Base-by-base conservation (phyloP, 2,113 vertebrate genomes). In the Triplophysa rosa region DNA sequence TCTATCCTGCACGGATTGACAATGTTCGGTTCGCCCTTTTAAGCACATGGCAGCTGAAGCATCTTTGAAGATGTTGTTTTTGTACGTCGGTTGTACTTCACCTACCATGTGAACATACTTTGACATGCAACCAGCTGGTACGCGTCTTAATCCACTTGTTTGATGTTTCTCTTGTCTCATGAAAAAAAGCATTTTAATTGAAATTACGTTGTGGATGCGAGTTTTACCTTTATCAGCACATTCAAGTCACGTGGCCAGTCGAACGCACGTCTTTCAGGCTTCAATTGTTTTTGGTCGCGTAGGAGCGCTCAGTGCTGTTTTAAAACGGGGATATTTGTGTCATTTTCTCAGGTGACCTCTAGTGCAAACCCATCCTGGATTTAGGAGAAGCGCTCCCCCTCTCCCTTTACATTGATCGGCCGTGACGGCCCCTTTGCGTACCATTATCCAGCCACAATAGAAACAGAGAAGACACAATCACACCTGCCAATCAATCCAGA, bases 361-460 rank as follows among this genome's bases (percentile, higher is more conserved):
- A 37, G 49, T 56, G 29, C n/a, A 71, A 64, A 58, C 26, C 45
- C 59, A 71, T 54, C 29, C 78, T 40, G 56, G 49, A 37, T 71
- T 49, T 64, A 42, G 23, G 62, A 72, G n/a, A 72, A 80, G 45
- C 26, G 12, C 6, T 42, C 21, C 10, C 16, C 64, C 47, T 64
- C 67, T 52, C 40, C 47, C n/a, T 65, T 54, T 56, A 67, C 78
- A 80, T 42, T 80, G 78, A 65, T 64, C 29, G 16, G 12, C 33
- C 58, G 14, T 72, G 68, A 65, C 49, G 78, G 61, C 67, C 37
- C 68, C 68, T 65, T 64, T 64, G 78, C 62, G 68, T 65, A 56
- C 68, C 69, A 80, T 72, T 66, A 77, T 77, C 74, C 45, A 33
- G 45, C 62, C 74, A 77, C 74, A 77, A 77, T 77, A 65, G 74